A percentile compares a stretch with the other conserved stretches of the same genome.
These are phyloP conservation scores for Oeneis ivallda DNA, from an alignment of 2,888 invertebrate genomes.

Conservation along the genomic window DNA sequence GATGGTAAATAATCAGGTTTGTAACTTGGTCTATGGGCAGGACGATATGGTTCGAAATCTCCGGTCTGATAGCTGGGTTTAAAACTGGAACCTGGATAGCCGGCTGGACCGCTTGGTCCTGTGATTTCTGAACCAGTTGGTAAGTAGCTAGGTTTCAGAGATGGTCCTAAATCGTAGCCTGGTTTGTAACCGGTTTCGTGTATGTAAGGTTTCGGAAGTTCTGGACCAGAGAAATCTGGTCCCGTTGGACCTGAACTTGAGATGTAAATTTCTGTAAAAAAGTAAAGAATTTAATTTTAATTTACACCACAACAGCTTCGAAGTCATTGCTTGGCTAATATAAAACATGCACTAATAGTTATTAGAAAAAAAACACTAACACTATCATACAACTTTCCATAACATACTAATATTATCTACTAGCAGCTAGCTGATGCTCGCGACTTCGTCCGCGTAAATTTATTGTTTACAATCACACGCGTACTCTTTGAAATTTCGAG, in stretches of 20 bases:
- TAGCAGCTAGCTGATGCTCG: no score
- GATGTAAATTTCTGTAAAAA: conserved; percentile 52
- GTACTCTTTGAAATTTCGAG: no score
- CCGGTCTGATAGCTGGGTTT: conserved; percentile 21
- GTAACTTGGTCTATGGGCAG: conserved; percentile 32
- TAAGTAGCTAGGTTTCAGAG: conserved; percentile 44
- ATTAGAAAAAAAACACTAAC: no score
- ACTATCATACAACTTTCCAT: no score
- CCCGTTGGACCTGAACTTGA: conserved; percentile 52
- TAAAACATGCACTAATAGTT: no score
- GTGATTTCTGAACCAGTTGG: conserved; percentile 39
- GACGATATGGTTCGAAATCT: conserved; percentile 28
- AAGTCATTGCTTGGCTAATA: no score
- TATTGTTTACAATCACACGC: no score
- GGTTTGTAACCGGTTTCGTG: conserved; percentile 49
- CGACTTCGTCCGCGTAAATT: no score
- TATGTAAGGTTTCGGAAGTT: conserved; percentile 37
- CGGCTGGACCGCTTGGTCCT: conserved; percentile 31
- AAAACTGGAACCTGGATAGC: conserved; percentile 20
- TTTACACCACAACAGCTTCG: no score
- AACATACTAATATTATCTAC: no score
- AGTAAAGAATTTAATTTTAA: not conserved
- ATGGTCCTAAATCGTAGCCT: conserved; percentile 42
- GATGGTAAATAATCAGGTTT: conserved; percentile 36
- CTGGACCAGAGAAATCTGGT: conserved; percentile 45